Percentiles rank a stretch among this genome's conserved stretches.
Conservation (phyloP, 92 coral and sea anemone genomes). For the Siderastrea siderea region DNA sequence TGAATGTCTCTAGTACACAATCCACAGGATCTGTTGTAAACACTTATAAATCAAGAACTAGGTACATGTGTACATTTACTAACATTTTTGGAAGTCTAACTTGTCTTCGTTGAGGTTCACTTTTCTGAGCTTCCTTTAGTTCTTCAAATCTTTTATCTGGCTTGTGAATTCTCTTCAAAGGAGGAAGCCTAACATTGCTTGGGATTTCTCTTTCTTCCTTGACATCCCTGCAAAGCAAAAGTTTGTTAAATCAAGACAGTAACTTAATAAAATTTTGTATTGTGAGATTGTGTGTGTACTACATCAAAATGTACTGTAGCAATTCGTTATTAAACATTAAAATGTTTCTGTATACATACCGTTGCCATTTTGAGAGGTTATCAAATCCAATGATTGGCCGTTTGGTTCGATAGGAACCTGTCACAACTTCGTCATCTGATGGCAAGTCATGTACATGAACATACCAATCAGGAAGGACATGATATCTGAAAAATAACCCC, state of each 20-base stretch:
- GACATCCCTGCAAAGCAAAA: conserved; percentile 23
- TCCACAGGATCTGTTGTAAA: too few relatives aligned
- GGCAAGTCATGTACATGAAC: conserved; percentile 74
- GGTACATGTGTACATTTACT: background rate
- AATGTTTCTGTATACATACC: conserved; percentile 30
- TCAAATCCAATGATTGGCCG: conserved; percentile 74
- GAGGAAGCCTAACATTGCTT: conserved; percentile 71
- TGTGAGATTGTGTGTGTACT: too few relatives aligned
- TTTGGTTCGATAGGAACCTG: conserved; percentile 30
- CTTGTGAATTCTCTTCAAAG: conserved; percentile 52
- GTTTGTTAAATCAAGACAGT: background rate
- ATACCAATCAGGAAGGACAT: conserved; percentile 97
- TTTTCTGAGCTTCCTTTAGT: conserved; percentile 37
- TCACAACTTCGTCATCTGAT: conserved; percentile 30
- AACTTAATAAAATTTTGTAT: too few relatives aligned
- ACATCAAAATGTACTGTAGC: too few relatives aligned
- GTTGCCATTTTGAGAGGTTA: conserved; percentile 80
- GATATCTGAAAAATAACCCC: background rate
- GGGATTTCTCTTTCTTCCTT: conserved; percentile 11
- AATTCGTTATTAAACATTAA: background rate
- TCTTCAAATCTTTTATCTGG: conserved; percentile 36
- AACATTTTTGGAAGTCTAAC: conserved; percentile 75
- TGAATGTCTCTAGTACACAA: too few relatives aligned
- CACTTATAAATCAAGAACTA: too few relatives aligned
- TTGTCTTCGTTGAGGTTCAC: conserved; percentile 19